Evolutionary conservation across 2,888 invertebrate genomes (phyloP).

Genomic region (Lithosia quadra): DNA sequence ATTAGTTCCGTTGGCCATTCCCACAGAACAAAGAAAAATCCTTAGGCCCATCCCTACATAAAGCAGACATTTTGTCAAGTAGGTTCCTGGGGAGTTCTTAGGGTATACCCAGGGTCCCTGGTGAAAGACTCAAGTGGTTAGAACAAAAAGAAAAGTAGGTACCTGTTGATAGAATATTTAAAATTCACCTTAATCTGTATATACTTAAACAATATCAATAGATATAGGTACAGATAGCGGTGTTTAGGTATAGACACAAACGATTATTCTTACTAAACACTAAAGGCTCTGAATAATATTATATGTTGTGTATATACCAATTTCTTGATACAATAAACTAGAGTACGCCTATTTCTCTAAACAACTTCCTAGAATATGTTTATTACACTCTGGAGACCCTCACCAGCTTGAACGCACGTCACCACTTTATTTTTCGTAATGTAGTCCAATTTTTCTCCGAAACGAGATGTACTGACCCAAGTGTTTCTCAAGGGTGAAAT

Average conservation of each 20-base stretch:
- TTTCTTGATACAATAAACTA: constrained; percentile 11
- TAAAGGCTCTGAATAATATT: background rate
- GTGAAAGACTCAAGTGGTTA: too few species aligned
- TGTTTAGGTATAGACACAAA: too few species aligned
- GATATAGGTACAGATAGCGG: too few species aligned
- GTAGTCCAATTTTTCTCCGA: constrained; percentile 36
- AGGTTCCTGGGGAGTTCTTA: too few species aligned
- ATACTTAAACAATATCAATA: background rate
- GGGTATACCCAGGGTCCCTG: too few species aligned
- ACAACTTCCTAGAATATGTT: constrained; percentile 40
- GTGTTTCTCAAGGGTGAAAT: constrained; percentile 40
- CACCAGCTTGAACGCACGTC: constrained; percentile 42
- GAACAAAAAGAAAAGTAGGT: too few species aligned
- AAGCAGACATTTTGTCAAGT: too few species aligned
- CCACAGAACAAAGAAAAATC: too few species aligned
- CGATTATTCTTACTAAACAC: background rate
- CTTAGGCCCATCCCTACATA: too few species aligned
- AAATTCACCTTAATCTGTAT: background rate
- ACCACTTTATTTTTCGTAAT: constrained; percentile 40
- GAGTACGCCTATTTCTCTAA: constrained; percentile 13
- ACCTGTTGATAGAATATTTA: too few species aligned
- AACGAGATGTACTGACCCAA: constrained; percentile 22
- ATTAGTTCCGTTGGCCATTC: too few species aligned
- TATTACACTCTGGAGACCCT: constrained; percentile 39
- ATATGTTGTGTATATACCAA: constrained; percentile 1